Evolutionary conservation across 1,140 invertebrate genomes (phyloP).

Genomic region (Hypothenemus hampei): DNA sequence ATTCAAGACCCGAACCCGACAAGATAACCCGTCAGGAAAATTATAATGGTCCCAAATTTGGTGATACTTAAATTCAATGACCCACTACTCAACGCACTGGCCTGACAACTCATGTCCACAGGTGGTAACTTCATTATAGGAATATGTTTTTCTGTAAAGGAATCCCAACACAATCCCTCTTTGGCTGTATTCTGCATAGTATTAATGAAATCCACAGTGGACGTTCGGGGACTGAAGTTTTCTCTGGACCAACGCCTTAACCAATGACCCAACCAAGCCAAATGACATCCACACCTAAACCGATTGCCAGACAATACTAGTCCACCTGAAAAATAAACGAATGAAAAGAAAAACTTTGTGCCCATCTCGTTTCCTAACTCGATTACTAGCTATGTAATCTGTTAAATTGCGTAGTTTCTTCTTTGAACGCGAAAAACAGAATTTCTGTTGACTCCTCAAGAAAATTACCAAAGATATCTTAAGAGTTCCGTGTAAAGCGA

Average conservation of each 20-base stretch:
- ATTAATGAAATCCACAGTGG: constrained; percentile 52
- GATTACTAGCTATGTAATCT: too few relatives aligned
- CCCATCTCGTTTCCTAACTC: too few relatives aligned
- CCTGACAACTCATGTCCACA: constrained; percentile 70
- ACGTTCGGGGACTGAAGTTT: constrained; percentile 65
- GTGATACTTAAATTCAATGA: background rate
- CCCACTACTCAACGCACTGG: constrained; percentile 60
- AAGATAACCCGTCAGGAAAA: constrained; percentile 9
- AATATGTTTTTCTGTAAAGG: constrained; percentile 52
- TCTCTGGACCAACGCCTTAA: constrained; percentile 77
- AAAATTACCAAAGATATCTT: too few relatives aligned
- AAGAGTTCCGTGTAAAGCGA: too few relatives aligned
- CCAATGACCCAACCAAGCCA: constrained; percentile 87
- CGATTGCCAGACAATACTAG: constrained; percentile 78
- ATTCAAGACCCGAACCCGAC: constrained; percentile 10
- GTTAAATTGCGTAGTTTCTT: too few relatives aligned
- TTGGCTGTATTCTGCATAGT: constrained; percentile 48
- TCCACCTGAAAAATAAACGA: constrained; percentile 68
- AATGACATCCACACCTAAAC: constrained; percentile 78
- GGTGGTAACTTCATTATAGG: constrained; percentile 67
- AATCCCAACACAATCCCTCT: constrained; percentile 61
- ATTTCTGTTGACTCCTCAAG: too few relatives aligned
- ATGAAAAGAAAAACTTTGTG: too few relatives aligned
- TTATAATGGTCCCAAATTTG: background rate
- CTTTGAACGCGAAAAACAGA: too few relatives aligned